Percentiles rank a stretch among this genome's conserved stretches.
These are phyloP conservation scores for Capitella teleta DNA, from an alignment of 1,140 invertebrate species.

Conservation along the genomic window DNA sequence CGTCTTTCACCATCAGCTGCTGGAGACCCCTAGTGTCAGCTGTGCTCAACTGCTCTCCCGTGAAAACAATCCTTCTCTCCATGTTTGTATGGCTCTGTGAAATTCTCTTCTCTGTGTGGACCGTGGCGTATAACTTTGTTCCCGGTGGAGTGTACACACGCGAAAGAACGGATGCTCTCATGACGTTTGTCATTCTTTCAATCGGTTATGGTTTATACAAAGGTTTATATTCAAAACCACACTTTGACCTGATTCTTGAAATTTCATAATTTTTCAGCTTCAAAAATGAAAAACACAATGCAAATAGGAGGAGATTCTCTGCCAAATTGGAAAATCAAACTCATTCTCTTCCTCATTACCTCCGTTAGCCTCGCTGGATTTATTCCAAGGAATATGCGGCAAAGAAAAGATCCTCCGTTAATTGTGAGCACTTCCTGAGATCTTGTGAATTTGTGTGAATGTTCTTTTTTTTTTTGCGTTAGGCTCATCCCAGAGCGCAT, in stretches of 20 bases:
- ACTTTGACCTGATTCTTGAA: neutral
- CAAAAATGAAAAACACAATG: no score
- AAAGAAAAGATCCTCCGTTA: no score
- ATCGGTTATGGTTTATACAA: no score
- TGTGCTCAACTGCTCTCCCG: slow-evolving; percentile 28
- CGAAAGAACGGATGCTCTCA: slow-evolving; percentile 36
- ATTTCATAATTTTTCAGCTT: neutral
- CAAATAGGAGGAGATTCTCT: no score
- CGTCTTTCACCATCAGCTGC: slow-evolving; percentile 30
- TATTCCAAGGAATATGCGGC: no score
- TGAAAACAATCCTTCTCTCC: slow-evolving; percentile 24
- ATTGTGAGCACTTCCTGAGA: no score
- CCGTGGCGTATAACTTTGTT: slow-evolving; percentile 42
- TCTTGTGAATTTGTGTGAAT: no score
- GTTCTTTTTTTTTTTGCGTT: neutral
- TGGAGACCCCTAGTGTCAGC: slow-evolving; percentile 32
- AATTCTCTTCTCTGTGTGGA: slow-evolving; percentile 42
- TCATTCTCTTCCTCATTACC: no score
- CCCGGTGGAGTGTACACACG: slow-evolving; percentile 40
- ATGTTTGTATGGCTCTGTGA: slow-evolving; percentile 30
- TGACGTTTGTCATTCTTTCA: slow-evolving; percentile 21
- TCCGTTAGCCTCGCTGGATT: no score
- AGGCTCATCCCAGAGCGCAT: slow-evolving; percentile 13
- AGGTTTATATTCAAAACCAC: neutral
- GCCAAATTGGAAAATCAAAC: no score